Evolutionary conservation across 2,888 invertebrate genomes (phyloP), one percentile per base, ranked within the genome.

Genomic region (Drosophila prolongata): DNA sequence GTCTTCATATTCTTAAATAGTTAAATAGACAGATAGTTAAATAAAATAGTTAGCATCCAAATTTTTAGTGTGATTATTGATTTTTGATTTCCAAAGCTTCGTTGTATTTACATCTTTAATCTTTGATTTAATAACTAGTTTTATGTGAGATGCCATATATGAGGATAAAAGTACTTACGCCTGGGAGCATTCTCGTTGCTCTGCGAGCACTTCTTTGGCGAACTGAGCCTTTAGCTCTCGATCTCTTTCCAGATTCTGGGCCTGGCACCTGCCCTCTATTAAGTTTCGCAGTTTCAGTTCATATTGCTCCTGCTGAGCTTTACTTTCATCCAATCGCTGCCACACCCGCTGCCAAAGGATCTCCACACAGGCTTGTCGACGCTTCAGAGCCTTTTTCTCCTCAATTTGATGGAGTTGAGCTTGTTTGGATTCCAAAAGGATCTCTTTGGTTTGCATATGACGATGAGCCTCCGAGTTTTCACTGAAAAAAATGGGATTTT

Each of bases 341-440:
- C 76, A 76, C 0, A 73, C 76, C 0, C 71, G 54, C 14, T 82
- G 76, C 83, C 80, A 78, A 5, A 70, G 54, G n/a, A 69, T 24
- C 9, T 87, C 72, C 8, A 79, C 43, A 27, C 75, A 65, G 6
- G 69, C 73, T 8, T 79, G 81, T 1, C 56, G 56, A 0, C 60
- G 77, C 0, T 59, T 66, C 6, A 64, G 13, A 1, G 57, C 60
- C 50, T 70, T 72, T 10, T 72, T 69, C 44, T 89, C 80, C 40
- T 79, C 78, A 14, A 85, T 89, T 58, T 85, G 85, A 52, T 80
- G 60, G 6, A 89, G 72, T 5, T 85, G 85, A 1, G 80, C 76
- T 27, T 62, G 70, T 3, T 89, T 85, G 13, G 76, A 75, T 1
- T 74, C 76, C 50, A 79, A n/a, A 0, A 85, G 74, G 0, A 89